phyloP scores from a whole-genome alignment of 2,888 invertebrate genomes.

The Choreutis nemorana region DNA sequence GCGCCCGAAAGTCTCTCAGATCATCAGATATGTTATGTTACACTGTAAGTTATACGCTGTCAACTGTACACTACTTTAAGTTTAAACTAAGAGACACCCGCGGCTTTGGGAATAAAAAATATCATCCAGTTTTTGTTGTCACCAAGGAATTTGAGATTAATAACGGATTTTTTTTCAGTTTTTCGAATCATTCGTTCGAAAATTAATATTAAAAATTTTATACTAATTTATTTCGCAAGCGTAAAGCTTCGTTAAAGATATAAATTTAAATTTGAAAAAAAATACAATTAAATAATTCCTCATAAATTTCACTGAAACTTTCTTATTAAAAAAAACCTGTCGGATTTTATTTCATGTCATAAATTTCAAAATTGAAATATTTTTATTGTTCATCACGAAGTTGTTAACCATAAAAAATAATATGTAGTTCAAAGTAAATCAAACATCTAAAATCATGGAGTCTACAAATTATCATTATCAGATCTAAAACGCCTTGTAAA shows the following conservation, averaged over 20 bases:
- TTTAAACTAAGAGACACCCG: slow-evolving; percentile 6
- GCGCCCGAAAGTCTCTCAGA: slow-evolving; percentile 46
- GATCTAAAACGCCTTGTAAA: slow-evolving; percentile 39
- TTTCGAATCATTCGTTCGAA: slow-evolving; percentile 5
- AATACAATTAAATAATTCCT: slow-evolving; percentile 20
- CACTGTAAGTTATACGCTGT: slow-evolving; percentile 36
- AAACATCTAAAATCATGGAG: too few relatives aligned
- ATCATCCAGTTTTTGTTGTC: slow-evolving; percentile 2
- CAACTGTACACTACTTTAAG: slow-evolving; percentile 12
- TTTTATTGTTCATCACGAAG: too few relatives aligned
- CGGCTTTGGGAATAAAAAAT: slow-evolving; percentile 3
- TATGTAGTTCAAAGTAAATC: too few relatives aligned
- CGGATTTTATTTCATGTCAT: too few relatives aligned
- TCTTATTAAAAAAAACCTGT: too few relatives aligned
- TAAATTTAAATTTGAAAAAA: slow-evolving; percentile 19
- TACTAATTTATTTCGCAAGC: slow-evolving; percentile 12
- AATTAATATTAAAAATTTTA: slow-evolving; percentile 1
- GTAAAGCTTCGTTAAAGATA: slow-evolving; percentile 9
- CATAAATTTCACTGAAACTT: too few relatives aligned
- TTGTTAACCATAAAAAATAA: too few relatives aligned
- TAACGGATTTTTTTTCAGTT: slow-evolving; percentile 4
- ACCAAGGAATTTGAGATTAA: background rate
- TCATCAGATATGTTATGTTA: slow-evolving; percentile 48
- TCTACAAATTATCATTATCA: too few relatives aligned
- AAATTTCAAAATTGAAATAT: too few relatives aligned